phyloP scores from a whole-genome alignment of 2,888 invertebrate genomes.

The Noctua pronuba region DNA sequence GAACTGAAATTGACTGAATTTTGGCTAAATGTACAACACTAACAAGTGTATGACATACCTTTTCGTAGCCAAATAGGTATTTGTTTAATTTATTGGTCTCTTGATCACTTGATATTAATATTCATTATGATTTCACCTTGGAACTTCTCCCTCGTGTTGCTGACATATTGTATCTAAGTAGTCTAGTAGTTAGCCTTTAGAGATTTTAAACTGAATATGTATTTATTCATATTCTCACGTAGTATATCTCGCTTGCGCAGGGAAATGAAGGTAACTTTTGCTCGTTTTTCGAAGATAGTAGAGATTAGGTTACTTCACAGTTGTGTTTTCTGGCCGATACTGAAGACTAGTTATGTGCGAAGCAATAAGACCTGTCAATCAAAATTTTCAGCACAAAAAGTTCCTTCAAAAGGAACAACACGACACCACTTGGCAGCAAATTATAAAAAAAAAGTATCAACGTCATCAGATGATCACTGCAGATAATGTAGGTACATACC shows the following conservation, averaged over 20 bases:
- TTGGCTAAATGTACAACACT: conserved; percentile 24
- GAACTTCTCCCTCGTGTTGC: neutral
- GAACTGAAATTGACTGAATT: conserved; percentile 12
- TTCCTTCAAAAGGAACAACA: conserved; percentile 45
- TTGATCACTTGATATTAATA: conserved; percentile 17
- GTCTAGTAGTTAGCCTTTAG: neutral
- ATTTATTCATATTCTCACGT: conserved; percentile 14
- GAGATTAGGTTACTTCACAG: conserved; percentile 17
- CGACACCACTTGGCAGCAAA: conserved; percentile 6
- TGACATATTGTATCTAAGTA: conserved; percentile 2
- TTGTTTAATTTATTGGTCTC: conserved; percentile 10
- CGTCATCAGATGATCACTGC: conserved; percentile 12
- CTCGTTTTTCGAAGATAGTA: neutral
- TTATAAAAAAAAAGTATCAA: conserved; percentile 11
- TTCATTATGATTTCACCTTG: conserved; percentile 10
- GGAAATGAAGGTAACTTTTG: neutral
- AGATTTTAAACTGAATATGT: conserved; percentile 3
- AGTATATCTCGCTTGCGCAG: neutral
- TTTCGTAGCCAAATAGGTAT: conserved; percentile 10
- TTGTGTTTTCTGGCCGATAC: conserved; percentile 3
- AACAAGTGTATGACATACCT: conserved; percentile 36
- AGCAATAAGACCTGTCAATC: conserved; percentile 58
- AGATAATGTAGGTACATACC: conserved; percentile 54
- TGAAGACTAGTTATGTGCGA: conserved; percentile 28
- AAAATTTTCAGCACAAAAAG: conserved; percentile 60